phyloP scores from a whole-genome alignment of 2,797 vertebrate species.

The Pseudochirops cupreus region DNA sequence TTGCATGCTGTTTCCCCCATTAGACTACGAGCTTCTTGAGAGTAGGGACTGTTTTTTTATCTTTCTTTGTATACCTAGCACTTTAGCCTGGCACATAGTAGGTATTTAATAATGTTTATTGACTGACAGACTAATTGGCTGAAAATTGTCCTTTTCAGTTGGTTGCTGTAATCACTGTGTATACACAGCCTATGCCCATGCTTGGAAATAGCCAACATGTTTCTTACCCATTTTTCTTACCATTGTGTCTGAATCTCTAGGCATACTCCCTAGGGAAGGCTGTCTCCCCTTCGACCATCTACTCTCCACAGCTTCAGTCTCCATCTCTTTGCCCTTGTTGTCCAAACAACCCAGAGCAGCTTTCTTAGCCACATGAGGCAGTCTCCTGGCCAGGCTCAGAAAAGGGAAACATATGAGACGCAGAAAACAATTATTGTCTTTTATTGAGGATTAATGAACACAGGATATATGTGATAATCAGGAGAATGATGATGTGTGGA shows the following conservation, averaged over 20 bases:
- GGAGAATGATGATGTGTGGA: neutral
- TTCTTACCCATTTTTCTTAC: constrained; percentile 60
- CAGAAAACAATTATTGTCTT: constrained; percentile 41
- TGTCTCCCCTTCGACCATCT: constrained; percentile 52
- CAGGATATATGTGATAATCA: neutral
- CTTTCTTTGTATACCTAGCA: neutral
- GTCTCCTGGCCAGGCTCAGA: constrained; percentile 54
- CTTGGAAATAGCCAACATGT: constrained; percentile 54
- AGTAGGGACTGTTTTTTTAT: neutral
- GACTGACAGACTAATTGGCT: neutral
- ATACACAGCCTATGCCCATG: constrained; percentile 47
- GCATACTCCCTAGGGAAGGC: neutral
- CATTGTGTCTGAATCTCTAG: neutral
- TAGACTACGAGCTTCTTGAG: neutral
- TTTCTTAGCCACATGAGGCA: constrained; percentile 63
- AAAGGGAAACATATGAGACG: constrained; percentile 59
- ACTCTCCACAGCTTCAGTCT: constrained; percentile 32
- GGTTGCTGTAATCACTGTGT: neutral
- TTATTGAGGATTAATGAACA: neutral
- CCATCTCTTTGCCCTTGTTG: constrained; percentile 18
- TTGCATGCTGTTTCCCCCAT: neutral
- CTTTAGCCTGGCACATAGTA: neutral
- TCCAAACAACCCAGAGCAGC: constrained; percentile 69
- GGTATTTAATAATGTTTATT: neutral
- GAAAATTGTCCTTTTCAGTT: neutral